These are phyloP conservation scores for Chaetorhynchus papuensis DNA, from an alignment of 2,113 vertebrate species.

Conservation along the genomic window DNA sequence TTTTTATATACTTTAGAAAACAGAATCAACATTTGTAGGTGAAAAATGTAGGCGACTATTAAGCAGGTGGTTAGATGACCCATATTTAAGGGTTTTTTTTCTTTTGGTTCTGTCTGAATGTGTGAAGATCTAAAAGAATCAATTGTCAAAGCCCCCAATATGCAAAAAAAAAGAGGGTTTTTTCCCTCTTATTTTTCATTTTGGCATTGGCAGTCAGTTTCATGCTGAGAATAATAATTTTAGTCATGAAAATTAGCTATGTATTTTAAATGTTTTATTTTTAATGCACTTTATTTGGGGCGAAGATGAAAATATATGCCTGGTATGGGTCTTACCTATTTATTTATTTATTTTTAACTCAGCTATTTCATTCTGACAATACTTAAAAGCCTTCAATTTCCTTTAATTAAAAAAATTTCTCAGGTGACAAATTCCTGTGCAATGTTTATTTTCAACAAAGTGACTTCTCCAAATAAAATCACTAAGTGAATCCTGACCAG, in stretches of 20 bases:
- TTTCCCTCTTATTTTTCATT: background rate
- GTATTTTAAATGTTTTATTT: background rate
- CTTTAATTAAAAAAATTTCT: background rate
- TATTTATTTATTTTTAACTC: background rate
- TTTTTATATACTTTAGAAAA: background rate
- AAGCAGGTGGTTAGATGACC: background rate
- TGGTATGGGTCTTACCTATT: background rate
- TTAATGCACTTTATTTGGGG: background rate
- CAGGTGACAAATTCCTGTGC: background rate
- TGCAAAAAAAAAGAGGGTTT: background rate
- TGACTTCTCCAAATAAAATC: background rate
- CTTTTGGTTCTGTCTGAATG: background rate
- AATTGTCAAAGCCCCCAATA: rapidly evolving
- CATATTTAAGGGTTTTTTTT: background rate
- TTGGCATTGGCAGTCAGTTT: background rate
- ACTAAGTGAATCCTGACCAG: background rate
- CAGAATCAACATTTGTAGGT: background rate
- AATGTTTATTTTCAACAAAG: background rate
- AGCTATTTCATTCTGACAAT: background rate
- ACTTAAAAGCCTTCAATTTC: background rate
- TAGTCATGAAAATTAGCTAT: background rate
- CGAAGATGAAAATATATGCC: background rate
- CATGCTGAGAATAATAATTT: background rate
- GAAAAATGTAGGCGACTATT: background rate
- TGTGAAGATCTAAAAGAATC: background rate